phyloP scores from a whole-genome alignment of 2,797 vertebrate species.

The Arrhamphus sclerolepis region DNA sequence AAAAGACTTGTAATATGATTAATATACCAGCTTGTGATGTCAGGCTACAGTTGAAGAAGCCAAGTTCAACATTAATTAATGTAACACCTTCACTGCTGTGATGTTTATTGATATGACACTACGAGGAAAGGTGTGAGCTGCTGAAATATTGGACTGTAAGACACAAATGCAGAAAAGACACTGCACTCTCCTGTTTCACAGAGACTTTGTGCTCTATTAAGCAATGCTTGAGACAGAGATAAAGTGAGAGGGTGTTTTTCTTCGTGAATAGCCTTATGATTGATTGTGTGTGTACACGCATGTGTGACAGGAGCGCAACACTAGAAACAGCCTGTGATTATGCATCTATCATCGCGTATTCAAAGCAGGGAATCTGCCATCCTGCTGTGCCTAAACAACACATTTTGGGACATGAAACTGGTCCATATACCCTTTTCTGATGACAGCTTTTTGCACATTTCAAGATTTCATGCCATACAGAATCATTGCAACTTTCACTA shows the following conservation, averaged over 20 bases:
- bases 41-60: slow-evolving; percentile 12
- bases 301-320: slow-evolving; percentile 22
- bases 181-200: slow-evolving; percentile 18
- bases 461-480: background rate
- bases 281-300: slow-evolving; percentile 9
- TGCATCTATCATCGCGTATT: slow-evolving; percentile 49
- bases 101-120: slow-evolving; percentile 58
- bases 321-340: slow-evolving; percentile 52
- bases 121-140: slow-evolving; percentile 35
- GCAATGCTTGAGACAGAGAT: slow-evolving; percentile 10
- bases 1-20: background rate
- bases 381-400: slow-evolving; percentile 38
- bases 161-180: slow-evolving; percentile 15
- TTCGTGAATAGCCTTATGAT: slow-evolving; percentile 16
- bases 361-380: slow-evolving; percentile 32
- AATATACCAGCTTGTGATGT: background rate
- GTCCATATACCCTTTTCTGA: background rate
- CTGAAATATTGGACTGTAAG: slow-evolving; percentile 13
- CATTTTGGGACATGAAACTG: slow-evolving; percentile 28
- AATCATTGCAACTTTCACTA: background rate
- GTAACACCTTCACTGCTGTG: slow-evolving; percentile 56
- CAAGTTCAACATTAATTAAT: slow-evolving; percentile 63
- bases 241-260: slow-evolving; percentile 4
- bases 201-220: slow-evolving; percentile 34
- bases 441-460: background rate